Evolutionary conservation across 2,797 vertebrate genomes (phyloP), one percentile per base, ranked within the genome.

Genomic region (Merluccius polli): DNA sequence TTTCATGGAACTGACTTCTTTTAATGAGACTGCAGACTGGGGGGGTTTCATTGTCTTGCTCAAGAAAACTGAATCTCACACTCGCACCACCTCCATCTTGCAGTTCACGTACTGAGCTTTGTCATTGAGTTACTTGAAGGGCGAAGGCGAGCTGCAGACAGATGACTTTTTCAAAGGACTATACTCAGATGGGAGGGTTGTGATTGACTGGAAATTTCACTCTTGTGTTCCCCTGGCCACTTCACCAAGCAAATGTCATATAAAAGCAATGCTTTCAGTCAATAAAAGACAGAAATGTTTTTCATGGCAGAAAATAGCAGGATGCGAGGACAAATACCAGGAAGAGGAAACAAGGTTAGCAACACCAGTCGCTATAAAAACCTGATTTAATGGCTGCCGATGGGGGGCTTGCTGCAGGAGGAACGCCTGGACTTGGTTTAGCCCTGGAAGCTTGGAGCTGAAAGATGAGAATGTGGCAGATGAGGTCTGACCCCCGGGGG

Each of bases 391-490:
- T 67, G 29, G 11, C 3, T 75, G 32, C 24, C 75, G 74, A 76
- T n/a, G 21, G 52, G 52, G 52, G 32, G 32, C 4, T 24, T 33
- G 32, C 41, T 67, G 1, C 74, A 75, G 24, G 11, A 4, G 52
- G 33, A 29, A 81, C 48, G 69, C 24, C 59, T 18, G 33, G 5
- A 29, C n/a, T 30, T 52, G 75, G 52, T 35, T 63, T 70, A 33
- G 65, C 13, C 9, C 4, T 35, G 32, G 75, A 12, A 82, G 10
- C 59, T 36, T 36, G 67, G 44, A n/a, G 52, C n/a, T 79, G 74
- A 77, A 70, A 65, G 72, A 80, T 70, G 63, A 73, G 73, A 36
- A 73, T 73, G 48, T 67, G 75, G 72, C 73, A 78, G 77, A 77
- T 75, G 72, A 75, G 70, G 72, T 41, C 21, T 59, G 73, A 48